A percentile compares a stretch with the other conserved stretches of the same genome.
phyloP scores from a whole-genome alignment of 2,797 vertebrate genomes.

The Artibeus lituratus region DNA sequence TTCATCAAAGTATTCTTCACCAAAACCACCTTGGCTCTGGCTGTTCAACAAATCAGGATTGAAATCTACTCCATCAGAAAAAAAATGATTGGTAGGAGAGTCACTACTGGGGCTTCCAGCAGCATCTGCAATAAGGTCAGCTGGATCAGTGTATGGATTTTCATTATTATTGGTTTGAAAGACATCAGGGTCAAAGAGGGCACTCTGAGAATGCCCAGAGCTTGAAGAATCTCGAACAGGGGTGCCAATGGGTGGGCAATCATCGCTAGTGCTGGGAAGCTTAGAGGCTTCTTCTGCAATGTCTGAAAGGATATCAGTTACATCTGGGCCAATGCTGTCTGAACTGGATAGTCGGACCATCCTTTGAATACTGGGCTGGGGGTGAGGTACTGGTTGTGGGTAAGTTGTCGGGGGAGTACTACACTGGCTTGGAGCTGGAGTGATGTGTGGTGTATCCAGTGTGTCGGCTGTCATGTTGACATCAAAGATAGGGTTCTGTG shows the following conservation, averaged over 20 bases:
- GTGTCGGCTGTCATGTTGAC: slow-evolving; percentile 95
- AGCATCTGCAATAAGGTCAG: slow-evolving; percentile 95
- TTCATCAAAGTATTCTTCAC: slow-evolving; percentile 94
- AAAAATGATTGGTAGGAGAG: slow-evolving; percentile 94
- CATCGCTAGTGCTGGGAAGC: slow-evolving; percentile 83
- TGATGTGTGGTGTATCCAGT: slow-evolving; percentile 96
- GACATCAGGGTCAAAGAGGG: slow-evolving; percentile 96
- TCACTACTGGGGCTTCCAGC: slow-evolving; percentile 93
- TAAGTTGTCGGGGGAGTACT: slow-evolving; percentile 93
- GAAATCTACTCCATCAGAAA: slow-evolving; percentile 94
- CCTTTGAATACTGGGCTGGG: slow-evolving; percentile 87
- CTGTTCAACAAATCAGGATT: slow-evolving; percentile 93
- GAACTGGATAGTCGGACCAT: slow-evolving; percentile 97
- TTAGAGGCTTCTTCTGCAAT: slow-evolving; percentile 97
- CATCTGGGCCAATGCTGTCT: slow-evolving; percentile 96
- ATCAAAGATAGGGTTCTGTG: slow-evolving; percentile 97
- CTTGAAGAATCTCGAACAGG: slow-evolving; percentile 96
- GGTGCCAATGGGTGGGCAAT: slow-evolving; percentile 90
- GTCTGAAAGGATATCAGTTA: slow-evolving; percentile 97
- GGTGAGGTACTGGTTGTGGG: slow-evolving; percentile 89
- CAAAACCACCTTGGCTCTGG: slow-evolving; percentile 89
- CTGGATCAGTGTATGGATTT: slow-evolving; percentile 95
- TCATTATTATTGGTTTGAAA: slow-evolving; percentile 95
- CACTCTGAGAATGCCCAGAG: slow-evolving; percentile 95
- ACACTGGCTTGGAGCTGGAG: slow-evolving; percentile 97